Base-by-base conservation (phyloP, 2,113 vertebrate genomes). In the Onychostoma macrolepis region DNA sequence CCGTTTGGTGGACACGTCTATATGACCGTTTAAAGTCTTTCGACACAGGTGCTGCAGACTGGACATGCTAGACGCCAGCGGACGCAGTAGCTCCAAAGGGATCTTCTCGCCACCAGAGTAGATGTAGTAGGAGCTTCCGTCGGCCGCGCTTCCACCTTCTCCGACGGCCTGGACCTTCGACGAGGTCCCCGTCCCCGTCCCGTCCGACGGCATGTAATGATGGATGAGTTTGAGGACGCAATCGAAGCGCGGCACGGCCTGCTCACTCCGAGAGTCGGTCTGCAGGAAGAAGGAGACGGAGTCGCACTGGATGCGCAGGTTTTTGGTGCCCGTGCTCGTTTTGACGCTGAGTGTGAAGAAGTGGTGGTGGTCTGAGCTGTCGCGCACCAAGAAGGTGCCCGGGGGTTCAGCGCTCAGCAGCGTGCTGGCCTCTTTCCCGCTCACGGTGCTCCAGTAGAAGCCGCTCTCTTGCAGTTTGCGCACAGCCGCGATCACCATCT, bases 301-400 rank as follows among this genome's bases (percentile, higher is more conserved):
- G 86, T 98, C 96, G 3, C 97, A 98, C 93, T 99, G 98, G 92
- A 99, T 98, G 89, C 98, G 97, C 88, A 99, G 93, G 93, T 99
- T 99, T 93, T 98, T 99, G 91, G 98, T 98, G 83, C 98, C 98
- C 0, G 96, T 96, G 85, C 94, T 93, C 0, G 98, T 99, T 93
- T 98, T 97, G 76, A 99, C 97, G 0, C 98, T 99, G 85, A 99
- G 96, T 28, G 98, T 99, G 94, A 99, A 99, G 95, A 99, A 98
- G 93, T 99, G 96, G 88, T 95, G 96, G 94, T 97, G 96, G 94
- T 99, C 98, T 0, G 98, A 99, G 91, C 98, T 99, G 95, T 99
- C 98, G 4, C 98, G 96, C 92, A 99, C 96, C 88, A 99, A 95
- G 92, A 99, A 99, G 90, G 98, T 99, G 72, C 98, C 98, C 0